phyloP scores from a whole-genome alignment of 2,888 invertebrate genomes.

The Ditula angustiorana region DNA sequence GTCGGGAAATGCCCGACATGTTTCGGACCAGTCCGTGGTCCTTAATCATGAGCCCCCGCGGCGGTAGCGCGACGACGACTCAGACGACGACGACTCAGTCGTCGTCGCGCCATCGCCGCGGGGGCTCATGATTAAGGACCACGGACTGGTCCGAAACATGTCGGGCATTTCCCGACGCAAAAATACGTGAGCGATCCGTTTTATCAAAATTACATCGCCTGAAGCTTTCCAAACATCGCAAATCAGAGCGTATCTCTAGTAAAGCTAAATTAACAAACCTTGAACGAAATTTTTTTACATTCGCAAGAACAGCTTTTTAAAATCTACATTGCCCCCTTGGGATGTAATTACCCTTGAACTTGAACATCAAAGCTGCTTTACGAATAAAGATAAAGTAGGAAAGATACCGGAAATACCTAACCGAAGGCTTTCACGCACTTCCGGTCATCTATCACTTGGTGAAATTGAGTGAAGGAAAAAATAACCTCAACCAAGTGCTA shows the following conservation, averaged over 20 bases:
- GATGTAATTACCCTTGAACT: constrained; percentile 34
- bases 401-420: constrained; percentile 7
- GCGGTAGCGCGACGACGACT: too few species aligned
- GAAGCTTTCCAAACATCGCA: not conserved
- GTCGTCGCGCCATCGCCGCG: too few species aligned
- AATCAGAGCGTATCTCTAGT: not conserved
- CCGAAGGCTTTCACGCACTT: not conserved
- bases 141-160: too few species aligned
- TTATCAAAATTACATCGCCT: not conserved
- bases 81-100: too few species aligned
- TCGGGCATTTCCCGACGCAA: too few species aligned
- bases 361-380: constrained; percentile 30
- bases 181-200: too few species aligned
- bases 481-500: constrained; percentile 14
- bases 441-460: constrained; percentile 37
- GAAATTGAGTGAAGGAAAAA: constrained; percentile 35
- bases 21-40: too few species aligned
- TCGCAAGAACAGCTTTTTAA: constrained; percentile 26
- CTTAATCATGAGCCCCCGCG: too few species aligned
- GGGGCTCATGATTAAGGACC: too few species aligned
- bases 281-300: not conserved
- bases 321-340: constrained; percentile 2
- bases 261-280: not conserved
- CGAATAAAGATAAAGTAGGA: constrained; percentile 17
- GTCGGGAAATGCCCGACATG: too few species aligned